phyloP scores from a whole-genome alignment of 1,140 invertebrate species.

The Drosophila guanche region DNA sequence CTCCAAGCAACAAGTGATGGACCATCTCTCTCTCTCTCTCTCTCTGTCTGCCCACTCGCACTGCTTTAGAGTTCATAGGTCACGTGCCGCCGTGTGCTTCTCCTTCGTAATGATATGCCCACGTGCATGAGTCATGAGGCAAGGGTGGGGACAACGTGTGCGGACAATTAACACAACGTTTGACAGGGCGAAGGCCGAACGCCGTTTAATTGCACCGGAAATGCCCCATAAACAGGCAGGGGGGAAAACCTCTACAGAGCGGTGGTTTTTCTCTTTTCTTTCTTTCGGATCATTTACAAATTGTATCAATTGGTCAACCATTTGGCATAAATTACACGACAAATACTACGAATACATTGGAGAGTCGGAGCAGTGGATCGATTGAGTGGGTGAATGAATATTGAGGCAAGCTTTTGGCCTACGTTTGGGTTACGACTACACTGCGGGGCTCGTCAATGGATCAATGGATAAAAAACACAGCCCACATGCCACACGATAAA shows the following conservation, averaged over 20 bases:
- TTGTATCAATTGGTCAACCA: slow-evolving; percentile 50
- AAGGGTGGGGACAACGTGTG: slow-evolving; percentile 20
- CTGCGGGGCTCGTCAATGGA: slow-evolving; percentile 37
- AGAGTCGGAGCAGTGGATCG: not conserved
- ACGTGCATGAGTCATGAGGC: slow-evolving; percentile 37
- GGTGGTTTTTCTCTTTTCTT: not conserved
- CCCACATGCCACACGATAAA: not conserved
- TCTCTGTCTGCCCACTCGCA: not conserved
- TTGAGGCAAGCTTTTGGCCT: slow-evolving; percentile 31
- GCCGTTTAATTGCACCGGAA: slow-evolving; percentile 44
- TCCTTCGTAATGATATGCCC: slow-evolving; percentile 17
- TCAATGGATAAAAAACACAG: slow-evolving; percentile 15
- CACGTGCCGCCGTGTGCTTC: slow-evolving; percentile 30
- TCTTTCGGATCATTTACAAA: slow-evolving; percentile 40
- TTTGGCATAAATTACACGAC: slow-evolving; percentile 41
- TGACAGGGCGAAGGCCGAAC: not conserved
- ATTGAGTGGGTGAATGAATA: slow-evolving; percentile 39
- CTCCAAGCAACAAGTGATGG: too few species aligned
- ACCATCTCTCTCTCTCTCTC: too few species aligned
- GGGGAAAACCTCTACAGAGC: slow-evolving; percentile 1
- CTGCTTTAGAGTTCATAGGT: slow-evolving; percentile 33
- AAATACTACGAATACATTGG: too few species aligned
- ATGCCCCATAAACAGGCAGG: slow-evolving; percentile 21
- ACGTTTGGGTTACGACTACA: not conserved
- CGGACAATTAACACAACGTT: slow-evolving; percentile 45